phyloP scores from a whole-genome alignment of 2,888 invertebrate genomes.

The Troglohyphantes excavatus region DNA sequence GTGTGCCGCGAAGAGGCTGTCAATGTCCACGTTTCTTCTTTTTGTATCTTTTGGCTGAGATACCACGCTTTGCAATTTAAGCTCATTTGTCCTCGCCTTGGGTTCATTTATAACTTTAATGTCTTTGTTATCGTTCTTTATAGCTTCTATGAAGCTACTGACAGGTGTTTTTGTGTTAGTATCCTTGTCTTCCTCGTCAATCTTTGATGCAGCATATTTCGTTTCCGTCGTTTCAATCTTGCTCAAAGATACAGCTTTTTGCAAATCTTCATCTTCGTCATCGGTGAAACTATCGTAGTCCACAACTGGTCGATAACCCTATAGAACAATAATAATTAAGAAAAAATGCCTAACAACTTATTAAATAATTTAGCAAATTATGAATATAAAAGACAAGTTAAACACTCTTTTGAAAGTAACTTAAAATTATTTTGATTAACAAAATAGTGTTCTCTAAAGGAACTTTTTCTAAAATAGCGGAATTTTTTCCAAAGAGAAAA shows the following conservation, averaged over 20 bases:
- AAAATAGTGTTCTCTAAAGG: too few species aligned
- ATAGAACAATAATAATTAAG: conserved; percentile 1
- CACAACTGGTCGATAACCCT: conserved; percentile 49
- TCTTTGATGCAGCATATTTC: not conserved
- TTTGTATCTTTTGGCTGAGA: not conserved
- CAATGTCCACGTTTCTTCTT: conserved; percentile 42
- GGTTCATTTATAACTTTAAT: not conserved
- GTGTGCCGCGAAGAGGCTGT: conserved; percentile 44
- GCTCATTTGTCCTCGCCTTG: not conserved
- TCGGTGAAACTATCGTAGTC: conserved; percentile 68
- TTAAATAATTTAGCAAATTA: too few species aligned
- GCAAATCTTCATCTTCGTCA: conserved; percentile 37
- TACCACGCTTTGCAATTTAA: not conserved
- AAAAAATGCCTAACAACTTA: too few species aligned
- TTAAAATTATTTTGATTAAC: too few species aligned
- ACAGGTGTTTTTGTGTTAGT: not conserved
- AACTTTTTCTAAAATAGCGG: too few species aligned
- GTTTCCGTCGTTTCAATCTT: not conserved
- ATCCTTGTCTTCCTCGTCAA: too few species aligned
- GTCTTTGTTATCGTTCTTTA: not conserved
- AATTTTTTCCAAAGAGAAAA: too few species aligned
- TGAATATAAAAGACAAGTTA: too few species aligned
- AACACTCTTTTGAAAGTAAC: too few species aligned
- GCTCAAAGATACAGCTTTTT: not conserved
- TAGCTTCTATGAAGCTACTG: not conserved